Evolutionary conservation across 1,140 invertebrate genomes (phyloP), one percentile per base, ranked within the genome.

Genomic region (Contarinia nasturtii): DNA sequence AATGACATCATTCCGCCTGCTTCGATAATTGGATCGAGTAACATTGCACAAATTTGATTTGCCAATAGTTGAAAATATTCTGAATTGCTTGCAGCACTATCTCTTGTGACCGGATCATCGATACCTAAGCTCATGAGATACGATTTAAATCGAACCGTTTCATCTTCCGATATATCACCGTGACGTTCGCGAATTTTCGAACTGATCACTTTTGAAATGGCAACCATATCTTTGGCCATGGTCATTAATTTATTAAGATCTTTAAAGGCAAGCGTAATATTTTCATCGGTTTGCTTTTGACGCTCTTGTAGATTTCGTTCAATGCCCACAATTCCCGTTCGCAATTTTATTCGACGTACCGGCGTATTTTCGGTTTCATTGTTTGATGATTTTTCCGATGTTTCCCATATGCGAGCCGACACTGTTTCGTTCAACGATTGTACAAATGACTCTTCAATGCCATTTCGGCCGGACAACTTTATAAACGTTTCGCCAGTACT

Each of bases 221-320:
- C 64, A 17, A 98, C 93, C 94, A 98, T 98, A 51, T 97, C 92
- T 69, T 95, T 89, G 4, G 94, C 92, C 77, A 91, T 92, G 48
- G 76, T 77, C 82, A 98, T 98, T 0, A 98, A 69, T 58, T 90
- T 88, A 57, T 72, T 86, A 17, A 98, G 72, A 70, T 98, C 95
- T 70, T 97, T 80, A 69, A 98, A 98, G 15, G 94, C 93, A 51
- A 82, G 69, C 20, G 73, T 81, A 54, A 98, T 97, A 61, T 82
- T 90, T 56, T 85, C 76, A 67, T 95, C 87, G 1, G 88, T 93
- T 19, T 80, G 80, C 62, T 85, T 82, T 37, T 93, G 82, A 58
- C 89, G 84, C 56, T 90, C 82, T 61, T 92, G 79, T 44, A 98
- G 73, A 55, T 83, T 82, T 56, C 86, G 75, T 65, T 98, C 93